Evolutionary conservation across 2,888 invertebrate species (phyloP).

Genomic region (Chironomus tentans): DNA sequence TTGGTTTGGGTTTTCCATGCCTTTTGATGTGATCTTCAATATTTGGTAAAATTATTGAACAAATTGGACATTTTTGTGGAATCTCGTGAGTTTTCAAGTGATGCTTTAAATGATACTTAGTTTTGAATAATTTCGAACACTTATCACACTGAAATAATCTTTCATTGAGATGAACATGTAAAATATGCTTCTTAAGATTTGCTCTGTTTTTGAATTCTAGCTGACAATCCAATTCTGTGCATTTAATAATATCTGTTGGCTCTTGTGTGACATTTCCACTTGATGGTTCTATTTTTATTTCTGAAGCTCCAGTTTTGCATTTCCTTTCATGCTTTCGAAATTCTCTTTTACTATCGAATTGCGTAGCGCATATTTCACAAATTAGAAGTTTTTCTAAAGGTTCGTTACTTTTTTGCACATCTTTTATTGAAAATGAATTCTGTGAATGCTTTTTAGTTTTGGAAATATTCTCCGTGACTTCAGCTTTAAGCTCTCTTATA

Average conservation of each 20-base stretch:
- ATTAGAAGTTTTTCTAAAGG: neutral
- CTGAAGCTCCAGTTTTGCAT: too few species aligned
- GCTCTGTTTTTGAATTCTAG: neutral
- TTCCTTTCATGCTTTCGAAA: too few species aligned
- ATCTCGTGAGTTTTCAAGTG: neutral
- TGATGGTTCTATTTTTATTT: too few species aligned
- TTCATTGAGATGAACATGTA: neutral
- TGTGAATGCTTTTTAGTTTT: too few species aligned
- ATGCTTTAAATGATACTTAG: neutral
- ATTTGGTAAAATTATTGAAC: neutral
- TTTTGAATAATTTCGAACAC: neutral
- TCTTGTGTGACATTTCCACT: too few species aligned
- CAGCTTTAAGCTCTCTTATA: too few species aligned
- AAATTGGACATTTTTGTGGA: neutral
- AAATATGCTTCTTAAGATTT: neutral
- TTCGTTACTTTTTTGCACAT: neutral
- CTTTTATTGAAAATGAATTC: too few species aligned
- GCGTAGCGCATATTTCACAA: too few species aligned
- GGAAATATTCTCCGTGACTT: too few species aligned
- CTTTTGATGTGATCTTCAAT: neutral
- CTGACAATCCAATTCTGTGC: neutral
- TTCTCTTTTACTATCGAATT: too few species aligned
- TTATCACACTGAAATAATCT: neutral
- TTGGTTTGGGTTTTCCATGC: neutral
- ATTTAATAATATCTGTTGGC: neutral